These are phyloP conservation scores for Neuroterus valhalla DNA, from an alignment of 1,140 invertebrate genomes.

Conservation along the genomic window DNA sequence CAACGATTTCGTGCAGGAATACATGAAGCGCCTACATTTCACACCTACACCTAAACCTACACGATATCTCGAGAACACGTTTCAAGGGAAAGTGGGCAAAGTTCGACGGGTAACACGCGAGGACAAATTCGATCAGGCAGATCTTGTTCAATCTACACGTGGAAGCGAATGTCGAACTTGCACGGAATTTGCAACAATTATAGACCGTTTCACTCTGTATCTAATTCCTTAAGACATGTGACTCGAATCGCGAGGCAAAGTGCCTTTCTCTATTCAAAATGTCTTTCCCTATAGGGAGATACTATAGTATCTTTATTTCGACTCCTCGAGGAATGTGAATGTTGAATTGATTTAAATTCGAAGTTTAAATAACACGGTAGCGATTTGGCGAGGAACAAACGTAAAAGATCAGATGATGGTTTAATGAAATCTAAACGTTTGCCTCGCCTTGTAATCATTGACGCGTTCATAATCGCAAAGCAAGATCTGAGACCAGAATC, in stretches of 20 bases:
- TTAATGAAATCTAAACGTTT: slow-evolving; percentile 8
- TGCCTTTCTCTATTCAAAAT: not conserved
- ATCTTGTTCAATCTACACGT: slow-evolving; percentile 38
- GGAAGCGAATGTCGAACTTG: slow-evolving; percentile 21
- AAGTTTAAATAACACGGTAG: not conserved
- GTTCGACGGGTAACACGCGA: slow-evolving; percentile 54
- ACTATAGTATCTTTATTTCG: not conserved
- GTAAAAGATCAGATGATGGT: not conserved
- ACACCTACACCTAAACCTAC: slow-evolving; percentile 64
- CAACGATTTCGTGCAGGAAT: slow-evolving; percentile 48
- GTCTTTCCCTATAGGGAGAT: not conserved
- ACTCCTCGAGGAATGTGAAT: not conserved
- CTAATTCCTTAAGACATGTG: slow-evolving; percentile 21
- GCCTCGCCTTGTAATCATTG: not conserved
- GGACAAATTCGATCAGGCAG: slow-evolving; percentile 57
- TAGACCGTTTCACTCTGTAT: slow-evolving; percentile 14
- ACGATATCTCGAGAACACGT: slow-evolving; percentile 52
- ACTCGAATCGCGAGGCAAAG: not conserved
- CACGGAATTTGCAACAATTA: slow-evolving; percentile 24
- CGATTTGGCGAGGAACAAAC: not conserved
- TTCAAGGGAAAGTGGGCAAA: slow-evolving; percentile 54
- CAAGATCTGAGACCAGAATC: not conserved
- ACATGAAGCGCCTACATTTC: slow-evolving; percentile 61
- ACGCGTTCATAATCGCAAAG: not conserved
- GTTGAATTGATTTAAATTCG: not conserved